Evolutionary conservation across 2,797 vertebrate genomes (phyloP), one percentile per base, ranked within the genome.

Genomic region (Nannoperca obscura): DNA sequence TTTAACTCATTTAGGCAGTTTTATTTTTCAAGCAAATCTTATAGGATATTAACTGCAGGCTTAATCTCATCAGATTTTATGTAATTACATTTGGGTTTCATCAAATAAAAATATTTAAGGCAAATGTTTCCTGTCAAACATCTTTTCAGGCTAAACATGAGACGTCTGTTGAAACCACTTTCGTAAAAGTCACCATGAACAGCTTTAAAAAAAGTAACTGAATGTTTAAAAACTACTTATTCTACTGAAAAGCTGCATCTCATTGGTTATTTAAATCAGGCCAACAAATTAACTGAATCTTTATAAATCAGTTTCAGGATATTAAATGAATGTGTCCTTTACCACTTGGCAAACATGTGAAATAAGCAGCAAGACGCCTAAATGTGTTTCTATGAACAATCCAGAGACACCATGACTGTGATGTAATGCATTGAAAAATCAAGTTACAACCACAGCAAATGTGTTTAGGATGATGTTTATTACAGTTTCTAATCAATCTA

Each of bases 391-490:
- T 11, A 14, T 11, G n/a, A 6, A 42, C 20, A 13, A 54, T 34
- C 10, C 20, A 22, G 4, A 2, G 10, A 60, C 32, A 24, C 36
- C 36, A 38, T 38, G 3, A 38, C 36, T 38, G 36, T 36, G 36
- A 27, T 27, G 24, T 27, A 27, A 27, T 27, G 24, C 24, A 19
- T 6, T 13, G 2, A 2, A 34, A 34, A 55, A 64, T 71, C 9
- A 77, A 65, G 20, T 42, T 1, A 54, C 47, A 34, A 72, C 7
- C 22, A 68, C 63, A 73, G 19, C 19, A 50, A 34, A 20, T 4
- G 5, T 49, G 38, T 62, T 68, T 3, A 12, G 2, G n/a, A 11
- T 9, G 2, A 44, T 1, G 4, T 74, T 80, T 80, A 79, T 68
- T 79, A 42, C n/a, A 36, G 27, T 52, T 49, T 71, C 22, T 58